A percentile compares a stretch with the other conserved stretches of the same genome.
phyloP scores from a whole-genome alignment of 2,797 vertebrate genomes.

The Graptemys geographica region DNA sequence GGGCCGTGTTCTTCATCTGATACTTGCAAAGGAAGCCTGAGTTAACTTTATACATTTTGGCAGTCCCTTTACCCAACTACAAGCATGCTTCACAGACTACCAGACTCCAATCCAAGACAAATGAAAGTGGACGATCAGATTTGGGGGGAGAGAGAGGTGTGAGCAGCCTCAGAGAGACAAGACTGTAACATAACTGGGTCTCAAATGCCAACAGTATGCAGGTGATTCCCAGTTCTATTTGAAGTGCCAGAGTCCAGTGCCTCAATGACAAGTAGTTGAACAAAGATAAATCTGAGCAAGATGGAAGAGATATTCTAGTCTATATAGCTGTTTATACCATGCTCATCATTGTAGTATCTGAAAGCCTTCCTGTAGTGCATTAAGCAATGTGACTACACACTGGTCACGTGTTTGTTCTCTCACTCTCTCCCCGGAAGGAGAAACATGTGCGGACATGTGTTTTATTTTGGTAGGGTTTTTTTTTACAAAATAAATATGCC shows the following conservation, averaged over 20 bases:
- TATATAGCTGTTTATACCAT: not conserved
- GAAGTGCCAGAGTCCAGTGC: not conserved
- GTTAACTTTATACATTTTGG: not conserved
- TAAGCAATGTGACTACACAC: not conserved
- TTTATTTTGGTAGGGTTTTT: not conserved
- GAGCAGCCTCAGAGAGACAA: not conserved
- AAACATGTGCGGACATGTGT: not conserved
- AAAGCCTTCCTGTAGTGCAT: not conserved
- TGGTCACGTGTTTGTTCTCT: not conserved
- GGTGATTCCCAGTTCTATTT: not conserved
- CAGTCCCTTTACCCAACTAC: not conserved
- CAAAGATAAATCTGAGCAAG: not conserved
- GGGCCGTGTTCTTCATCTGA: not conserved
- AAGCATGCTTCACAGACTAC: not conserved
- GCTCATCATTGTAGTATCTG: not conserved
- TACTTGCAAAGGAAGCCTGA: not conserved
- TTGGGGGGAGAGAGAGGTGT: slow-evolving; percentile 2
- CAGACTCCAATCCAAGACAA: not conserved
- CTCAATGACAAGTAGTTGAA: not conserved
- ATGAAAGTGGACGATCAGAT: not conserved
- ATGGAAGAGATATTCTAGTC: not conserved
- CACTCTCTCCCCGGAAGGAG: not conserved
- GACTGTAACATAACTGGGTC: not conserved
- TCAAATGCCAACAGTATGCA: not conserved
- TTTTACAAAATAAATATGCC: not conserved